phyloP scores from a whole-genome alignment of 92 coral and sea anemone genomes.

The Ricordea florida region DNA sequence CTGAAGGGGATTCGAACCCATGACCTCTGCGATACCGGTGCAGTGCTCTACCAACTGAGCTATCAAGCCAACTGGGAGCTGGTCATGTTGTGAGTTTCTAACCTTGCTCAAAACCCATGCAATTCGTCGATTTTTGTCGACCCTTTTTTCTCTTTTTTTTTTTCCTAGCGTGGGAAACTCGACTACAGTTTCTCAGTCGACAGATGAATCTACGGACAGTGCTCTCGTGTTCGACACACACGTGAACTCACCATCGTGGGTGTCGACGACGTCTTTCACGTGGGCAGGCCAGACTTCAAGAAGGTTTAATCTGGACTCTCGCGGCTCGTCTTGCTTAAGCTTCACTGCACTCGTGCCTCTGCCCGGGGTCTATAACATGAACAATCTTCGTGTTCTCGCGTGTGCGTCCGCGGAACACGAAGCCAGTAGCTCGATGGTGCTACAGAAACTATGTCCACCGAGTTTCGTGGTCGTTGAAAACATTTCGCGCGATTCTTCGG shows the following conservation, averaged over 20 bases:
- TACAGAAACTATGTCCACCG: conserved; percentile 88
- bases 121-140: no score
- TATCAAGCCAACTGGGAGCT: no score
- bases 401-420: conserved; percentile 21
- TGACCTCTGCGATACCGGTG: no score
- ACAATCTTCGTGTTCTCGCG: conserved; percentile 82
- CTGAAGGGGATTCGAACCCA: no score
- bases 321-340: conserved; percentile 55
- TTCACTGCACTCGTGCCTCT: conserved; percentile 77
- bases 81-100: no score
- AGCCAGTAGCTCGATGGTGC: conserved; percentile 36
- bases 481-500: no score
- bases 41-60: no score
- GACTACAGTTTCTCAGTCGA: not conserved
- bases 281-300: conserved; percentile 91
- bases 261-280: conserved; percentile 59
- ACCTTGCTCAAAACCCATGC: not conserved
- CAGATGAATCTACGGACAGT: conserved; percentile 15
- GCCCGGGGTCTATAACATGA: conserved; percentile 91
- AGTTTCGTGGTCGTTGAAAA: conserved; percentile 79
- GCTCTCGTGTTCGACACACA: conserved; percentile 42
- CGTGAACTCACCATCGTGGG: conserved; percentile 4
- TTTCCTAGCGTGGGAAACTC: conserved; percentile 21
- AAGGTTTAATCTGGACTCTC: conserved; percentile 66
- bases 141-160: not conserved